Evolutionary conservation across 2,888 invertebrate genomes (phyloP), one percentile per base, ranked within the genome.

Genomic region (Oscheius sp.): DNA sequence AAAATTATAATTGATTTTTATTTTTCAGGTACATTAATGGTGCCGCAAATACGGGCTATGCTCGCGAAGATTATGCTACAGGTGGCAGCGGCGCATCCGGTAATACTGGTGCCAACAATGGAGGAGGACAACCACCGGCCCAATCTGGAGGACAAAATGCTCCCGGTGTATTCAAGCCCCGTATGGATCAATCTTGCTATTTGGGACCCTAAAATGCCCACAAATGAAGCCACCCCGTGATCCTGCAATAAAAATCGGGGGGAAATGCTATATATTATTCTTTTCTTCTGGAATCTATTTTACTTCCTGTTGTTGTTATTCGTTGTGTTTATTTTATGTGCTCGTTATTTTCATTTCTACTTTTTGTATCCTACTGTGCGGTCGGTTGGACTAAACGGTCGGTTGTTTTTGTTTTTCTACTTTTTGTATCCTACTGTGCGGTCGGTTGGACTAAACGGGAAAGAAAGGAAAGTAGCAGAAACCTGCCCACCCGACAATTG

Each of bases 121-220:
- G 27, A 5, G 58, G 58, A 25, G 27, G 29, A 29, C 12, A 18
- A n/a, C 12, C 6, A n/a, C 21, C 21, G 23, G n/a, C 27, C 13
- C 58, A 1, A 1, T 27, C 58, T 29, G 58, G 58, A 25, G 25
- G 27, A 25, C n/a, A 18, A 41, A 45, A 43, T 25, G n/a, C 63
- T 35, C 63, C 63, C 46, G 45, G 63, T 1, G 45, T 63, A 18
- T 63, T 63, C 63, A 63, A 63, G 63, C 63, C 63, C 23, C 45
- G 63, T 25, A 63, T 45, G 43, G 63, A 63, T 25, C 63, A 63
- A 45, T 45, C 45, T 45, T 63, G 63, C 63, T 63, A 63, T 45
- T 45, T 63, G 3, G 63, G 63, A 63, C 63, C 63, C 27, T 29
- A 25, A n/a, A 35, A 35, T 35, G 35, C 9, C 35, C 35, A 35